A percentile compares a stretch with the other conserved stretches of the same genome.
These are phyloP conservation scores for Probosciger aterrimus DNA, from an alignment of 2,113 vertebrate genomes.

Conservation along the genomic window DNA sequence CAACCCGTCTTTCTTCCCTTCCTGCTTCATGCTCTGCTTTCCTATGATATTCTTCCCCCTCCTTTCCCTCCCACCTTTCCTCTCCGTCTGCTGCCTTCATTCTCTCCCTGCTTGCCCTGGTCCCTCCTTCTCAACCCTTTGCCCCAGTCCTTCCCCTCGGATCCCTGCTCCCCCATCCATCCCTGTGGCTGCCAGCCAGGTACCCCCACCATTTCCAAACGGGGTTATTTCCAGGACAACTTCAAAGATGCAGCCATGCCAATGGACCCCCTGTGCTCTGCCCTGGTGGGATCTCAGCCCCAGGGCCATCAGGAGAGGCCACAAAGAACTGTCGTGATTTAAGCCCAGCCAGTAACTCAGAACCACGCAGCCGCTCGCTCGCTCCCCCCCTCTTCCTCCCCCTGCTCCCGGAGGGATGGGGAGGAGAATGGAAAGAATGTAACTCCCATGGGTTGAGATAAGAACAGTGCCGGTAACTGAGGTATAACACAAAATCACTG, in stretches of 20 bases:
- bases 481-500: too few species aligned
- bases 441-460: too few species aligned
- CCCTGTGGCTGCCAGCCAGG: not conserved
- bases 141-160: not conserved
- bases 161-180: not conserved
- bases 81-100: not conserved
- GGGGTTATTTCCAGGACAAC: not conserved
- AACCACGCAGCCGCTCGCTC: too few species aligned
- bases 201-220: not conserved
- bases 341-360: too few species aligned
- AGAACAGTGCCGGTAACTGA: too few species aligned
- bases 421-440: too few species aligned
- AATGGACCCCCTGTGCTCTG: fast-evolving
- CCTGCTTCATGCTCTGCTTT: not conserved
- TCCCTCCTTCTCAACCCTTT: not conserved
- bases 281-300: not conserved
- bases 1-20: not conserved
- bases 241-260: fast-evolving
- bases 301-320: not conserved
- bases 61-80: not conserved
- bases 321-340: too few species aligned
- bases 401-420: too few species aligned
- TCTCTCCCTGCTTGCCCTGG: not conserved
- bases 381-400: too few species aligned
- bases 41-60: not conserved